Evolutionary conservation across 2,113 vertebrate species (phyloP).

Genomic region (Megaceryle maxima): DNA sequence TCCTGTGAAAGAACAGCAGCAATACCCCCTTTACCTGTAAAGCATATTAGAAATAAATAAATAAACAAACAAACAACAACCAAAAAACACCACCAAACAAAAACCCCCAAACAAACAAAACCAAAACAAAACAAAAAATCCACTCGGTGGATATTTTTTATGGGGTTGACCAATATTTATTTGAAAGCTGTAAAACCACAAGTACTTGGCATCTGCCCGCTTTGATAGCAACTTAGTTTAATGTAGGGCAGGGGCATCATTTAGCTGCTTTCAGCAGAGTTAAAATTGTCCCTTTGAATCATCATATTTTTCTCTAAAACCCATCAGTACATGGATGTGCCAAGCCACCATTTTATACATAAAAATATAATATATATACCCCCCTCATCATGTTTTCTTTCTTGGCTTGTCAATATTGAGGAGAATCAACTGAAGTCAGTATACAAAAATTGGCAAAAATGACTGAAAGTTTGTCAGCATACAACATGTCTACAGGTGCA

Average conservation of each 20-base stretch:
- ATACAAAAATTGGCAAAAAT: neutral
- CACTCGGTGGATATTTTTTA: neutral
- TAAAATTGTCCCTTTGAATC: neutral
- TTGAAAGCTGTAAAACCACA: slow-evolving; percentile 9
- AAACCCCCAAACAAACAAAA: neutral
- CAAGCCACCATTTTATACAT: neutral
- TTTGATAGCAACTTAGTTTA: neutral
- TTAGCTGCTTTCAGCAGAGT: neutral
- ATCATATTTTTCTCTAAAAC: neutral
- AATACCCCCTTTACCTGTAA: neutral
- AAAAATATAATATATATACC: neutral
- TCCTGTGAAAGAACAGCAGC: neutral
- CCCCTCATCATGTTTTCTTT: neutral
- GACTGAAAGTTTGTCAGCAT: neutral
- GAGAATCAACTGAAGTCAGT: neutral
- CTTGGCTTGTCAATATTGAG: neutral
- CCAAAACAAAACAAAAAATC: neutral
- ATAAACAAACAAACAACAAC: neutral
- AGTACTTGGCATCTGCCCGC: neutral
- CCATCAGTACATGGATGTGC: neutral
- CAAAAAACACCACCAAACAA: neutral
- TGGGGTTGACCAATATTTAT: neutral
- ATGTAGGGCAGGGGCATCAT: neutral
- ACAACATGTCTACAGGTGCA: neutral
- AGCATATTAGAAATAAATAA: neutral